Percentiles rank a stretch among this genome's conserved stretches.
These are phyloP conservation scores for Cercocebus atys DNA, from an alignment of 2,113 vertebrate species.

Conservation along the genomic window DNA sequence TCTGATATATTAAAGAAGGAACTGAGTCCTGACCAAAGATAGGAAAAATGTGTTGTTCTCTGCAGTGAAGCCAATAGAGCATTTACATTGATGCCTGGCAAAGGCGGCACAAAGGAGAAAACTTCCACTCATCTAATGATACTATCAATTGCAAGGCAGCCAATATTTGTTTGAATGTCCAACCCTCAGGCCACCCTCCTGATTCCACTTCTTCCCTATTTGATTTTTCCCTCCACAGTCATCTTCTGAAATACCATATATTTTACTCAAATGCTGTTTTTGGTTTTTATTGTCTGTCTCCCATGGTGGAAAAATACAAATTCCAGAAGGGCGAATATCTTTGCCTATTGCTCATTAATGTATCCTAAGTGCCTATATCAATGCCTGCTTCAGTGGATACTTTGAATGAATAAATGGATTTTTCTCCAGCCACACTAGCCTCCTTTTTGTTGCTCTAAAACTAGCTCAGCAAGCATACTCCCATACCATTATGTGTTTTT, in stretches of 20 bases:
- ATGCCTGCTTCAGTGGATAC: neutral
- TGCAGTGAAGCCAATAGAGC: neutral
- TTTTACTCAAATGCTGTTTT: neutral
- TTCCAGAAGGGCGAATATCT: neutral
- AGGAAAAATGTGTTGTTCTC: neutral
- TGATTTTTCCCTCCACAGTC: neutral
- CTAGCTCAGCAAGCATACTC: neutral
- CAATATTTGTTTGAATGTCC: neutral
- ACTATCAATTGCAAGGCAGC: neutral
- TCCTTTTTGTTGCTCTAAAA: neutral
- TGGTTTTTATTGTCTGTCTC: neutral
- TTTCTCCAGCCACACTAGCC: neutral
- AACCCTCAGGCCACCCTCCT: neutral
- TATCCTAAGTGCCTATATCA: neutral
- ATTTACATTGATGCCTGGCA: too few relatives aligned
- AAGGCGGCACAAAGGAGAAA: neutral
- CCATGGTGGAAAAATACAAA: neutral
- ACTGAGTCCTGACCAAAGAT: neutral
- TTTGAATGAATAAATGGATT: neutral
- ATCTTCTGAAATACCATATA: neutral
- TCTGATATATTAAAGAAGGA: neutral
- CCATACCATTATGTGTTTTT: neutral
- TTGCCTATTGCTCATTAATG: neutral
- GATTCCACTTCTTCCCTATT: neutral
- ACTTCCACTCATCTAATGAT: neutral